Percentiles rank a stretch among this genome's conserved stretches.
Conservation (phyloP, 2,113 vertebrate genomes). For the Varanus komodoensis region DNA sequence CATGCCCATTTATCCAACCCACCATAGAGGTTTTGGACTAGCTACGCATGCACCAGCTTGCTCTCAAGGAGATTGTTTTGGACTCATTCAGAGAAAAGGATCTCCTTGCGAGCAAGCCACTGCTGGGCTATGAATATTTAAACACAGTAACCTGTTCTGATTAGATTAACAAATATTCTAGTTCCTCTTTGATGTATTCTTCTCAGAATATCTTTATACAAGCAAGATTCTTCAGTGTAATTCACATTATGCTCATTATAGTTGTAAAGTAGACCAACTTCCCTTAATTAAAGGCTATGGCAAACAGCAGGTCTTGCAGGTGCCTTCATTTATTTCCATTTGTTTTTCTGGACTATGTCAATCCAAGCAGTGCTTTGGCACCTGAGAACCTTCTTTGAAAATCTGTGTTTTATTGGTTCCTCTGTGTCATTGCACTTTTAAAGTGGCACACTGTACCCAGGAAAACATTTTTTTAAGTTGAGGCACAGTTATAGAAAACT, state of each 20-base stretch:
- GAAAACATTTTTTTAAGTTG: conserved; percentile 25
- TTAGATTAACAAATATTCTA: not conserved
- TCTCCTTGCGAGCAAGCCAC: too few relatives aligned
- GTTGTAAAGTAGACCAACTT: conserved; percentile 12
- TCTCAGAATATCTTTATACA: not conserved
- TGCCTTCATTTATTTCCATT: conserved; percentile 53
- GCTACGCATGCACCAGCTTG: too few relatives aligned
- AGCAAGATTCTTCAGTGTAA: not conserved
- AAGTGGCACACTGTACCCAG: conserved; percentile 51
- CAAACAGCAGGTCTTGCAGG: conserved; percentile 56
- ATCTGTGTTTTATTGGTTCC: conserved; percentile 60
- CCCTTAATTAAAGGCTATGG: conserved; percentile 36
- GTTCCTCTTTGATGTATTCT: not conserved
- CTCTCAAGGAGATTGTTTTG: too few relatives aligned
- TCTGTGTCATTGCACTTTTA: conserved; percentile 49
- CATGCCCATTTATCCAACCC: too few relatives aligned
- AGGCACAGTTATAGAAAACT: conserved; percentile 43
- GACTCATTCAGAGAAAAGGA: too few relatives aligned
- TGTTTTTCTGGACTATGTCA: conserved; percentile 63
- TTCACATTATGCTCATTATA: conserved; percentile 25
- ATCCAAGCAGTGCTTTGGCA: conserved; percentile 54
- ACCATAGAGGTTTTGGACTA: too few relatives aligned
- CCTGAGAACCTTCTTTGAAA: conserved; percentile 57
- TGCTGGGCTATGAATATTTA: not conserved
- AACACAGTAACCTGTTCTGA: not conserved